Evolutionary conservation across 2,888 invertebrate genomes (phyloP).

Genomic region (Cybosia mesomella): DNA sequence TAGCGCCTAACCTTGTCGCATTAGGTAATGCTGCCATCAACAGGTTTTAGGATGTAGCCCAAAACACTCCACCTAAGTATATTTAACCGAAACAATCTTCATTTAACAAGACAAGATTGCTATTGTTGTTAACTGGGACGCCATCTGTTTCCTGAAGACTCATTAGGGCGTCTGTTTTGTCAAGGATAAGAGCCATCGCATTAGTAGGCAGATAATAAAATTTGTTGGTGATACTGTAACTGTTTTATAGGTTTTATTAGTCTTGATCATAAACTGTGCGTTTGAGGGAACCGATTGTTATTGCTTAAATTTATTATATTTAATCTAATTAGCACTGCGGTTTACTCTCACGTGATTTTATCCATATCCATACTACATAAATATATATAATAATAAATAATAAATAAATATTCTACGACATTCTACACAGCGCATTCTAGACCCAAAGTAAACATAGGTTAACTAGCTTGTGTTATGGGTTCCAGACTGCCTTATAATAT

Average conservation of each 20-base stretch:
- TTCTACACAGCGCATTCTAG: too few relatives aligned
- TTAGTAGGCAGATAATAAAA: conserved; percentile 14
- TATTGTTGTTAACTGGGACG: conserved; percentile 4
- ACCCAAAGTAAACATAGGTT: too few relatives aligned
- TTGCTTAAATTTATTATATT: not conserved
- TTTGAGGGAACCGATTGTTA: not conserved
- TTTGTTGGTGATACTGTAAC: not conserved
- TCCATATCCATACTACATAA: too few relatives aligned
- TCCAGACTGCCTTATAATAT: too few relatives aligned
- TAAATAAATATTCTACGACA: too few relatives aligned
- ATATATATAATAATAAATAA: too few relatives aligned
- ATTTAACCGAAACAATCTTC: not conserved
- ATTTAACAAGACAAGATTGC: not conserved
- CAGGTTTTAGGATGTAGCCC: not conserved
- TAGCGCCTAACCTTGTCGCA: too few relatives aligned
- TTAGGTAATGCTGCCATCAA: not conserved
- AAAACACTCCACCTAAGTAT: not conserved
- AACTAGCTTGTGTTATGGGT: too few relatives aligned
- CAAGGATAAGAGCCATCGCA: not conserved
- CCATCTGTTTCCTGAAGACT: conserved; percentile 15
- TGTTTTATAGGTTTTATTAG: not conserved
- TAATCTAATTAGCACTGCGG: not conserved
- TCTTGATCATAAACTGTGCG: conserved; percentile 1
- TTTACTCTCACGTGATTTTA: too few relatives aligned
- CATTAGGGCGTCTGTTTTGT: conserved; percentile 15